Evolutionary conservation across 2,888 invertebrate genomes (phyloP).

Genomic region (Tenthredo amoena): DNA sequence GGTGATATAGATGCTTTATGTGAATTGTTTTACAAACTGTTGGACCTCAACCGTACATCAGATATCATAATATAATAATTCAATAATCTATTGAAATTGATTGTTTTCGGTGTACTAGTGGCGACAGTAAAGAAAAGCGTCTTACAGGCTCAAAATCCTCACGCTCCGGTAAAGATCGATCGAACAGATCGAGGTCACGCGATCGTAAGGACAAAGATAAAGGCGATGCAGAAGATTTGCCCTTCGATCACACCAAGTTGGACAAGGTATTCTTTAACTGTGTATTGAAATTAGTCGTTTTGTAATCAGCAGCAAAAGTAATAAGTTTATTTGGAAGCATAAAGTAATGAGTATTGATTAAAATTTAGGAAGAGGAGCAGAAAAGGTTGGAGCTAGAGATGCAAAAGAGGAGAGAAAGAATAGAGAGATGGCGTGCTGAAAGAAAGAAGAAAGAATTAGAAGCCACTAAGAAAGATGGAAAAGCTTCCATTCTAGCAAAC

Average conservation of each 20-base stretch:
- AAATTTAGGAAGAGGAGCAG: slow-evolving; percentile 90
- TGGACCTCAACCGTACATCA: not conserved
- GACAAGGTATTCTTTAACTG: slow-evolving; percentile 82
- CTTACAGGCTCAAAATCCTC: slow-evolving; percentile 82
- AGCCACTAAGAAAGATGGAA: slow-evolving; percentile 88
- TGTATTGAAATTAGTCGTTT: not conserved
- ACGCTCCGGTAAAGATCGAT: slow-evolving; percentile 76
- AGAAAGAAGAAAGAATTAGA: slow-evolving; percentile 93
- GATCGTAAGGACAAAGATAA: slow-evolving; percentile 82
- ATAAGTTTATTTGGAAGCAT: not conserved
- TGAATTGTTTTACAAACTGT: slow-evolving; percentile 30
- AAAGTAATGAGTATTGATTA: not conserved
- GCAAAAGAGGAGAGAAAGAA: slow-evolving; percentile 96
- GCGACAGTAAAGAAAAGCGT: slow-evolving; percentile 84
- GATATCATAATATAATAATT: slow-evolving; percentile 51
- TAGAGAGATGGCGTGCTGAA: slow-evolving; percentile 97
- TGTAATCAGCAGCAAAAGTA: not conserved
- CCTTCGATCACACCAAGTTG: slow-evolving; percentile 87
- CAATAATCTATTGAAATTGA: slow-evolving; percentile 63
- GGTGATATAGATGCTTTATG: not conserved
- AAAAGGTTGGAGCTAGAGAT: slow-evolving; percentile 95
- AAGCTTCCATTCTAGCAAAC: slow-evolving; percentile 83
- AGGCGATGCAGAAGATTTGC: slow-evolving; percentile 79
- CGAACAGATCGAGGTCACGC: slow-evolving; percentile 81
- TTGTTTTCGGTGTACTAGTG: slow-evolving; percentile 78